These are phyloP conservation scores for Todiramphus chloris DNA, from an alignment of 2,113 vertebrate species.

Conservation along the genomic window DNA sequence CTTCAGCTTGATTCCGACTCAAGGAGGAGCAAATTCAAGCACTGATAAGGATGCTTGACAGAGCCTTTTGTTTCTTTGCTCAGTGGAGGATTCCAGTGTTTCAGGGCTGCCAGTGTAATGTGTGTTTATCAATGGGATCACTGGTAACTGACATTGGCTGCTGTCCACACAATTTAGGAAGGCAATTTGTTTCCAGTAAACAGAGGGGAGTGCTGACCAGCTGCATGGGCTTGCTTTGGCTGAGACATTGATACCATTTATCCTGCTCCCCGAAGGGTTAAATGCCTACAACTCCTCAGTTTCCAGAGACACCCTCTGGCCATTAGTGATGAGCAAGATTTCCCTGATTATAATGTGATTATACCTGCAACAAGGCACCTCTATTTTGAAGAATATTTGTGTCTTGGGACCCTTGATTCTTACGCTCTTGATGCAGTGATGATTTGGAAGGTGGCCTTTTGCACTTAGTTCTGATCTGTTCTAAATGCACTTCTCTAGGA, in stretches of 20 bases:
- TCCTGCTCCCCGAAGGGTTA: not conserved
- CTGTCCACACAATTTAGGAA: not conserved
- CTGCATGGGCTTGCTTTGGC: not conserved
- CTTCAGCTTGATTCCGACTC: not conserved
- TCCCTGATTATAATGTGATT: not conserved
- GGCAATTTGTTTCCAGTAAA: not conserved
- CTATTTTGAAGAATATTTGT: not conserved
- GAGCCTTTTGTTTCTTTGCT: not conserved
- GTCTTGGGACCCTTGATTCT: not conserved
- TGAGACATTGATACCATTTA: not conserved
- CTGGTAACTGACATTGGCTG: not conserved
- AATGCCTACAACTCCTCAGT: not conserved
- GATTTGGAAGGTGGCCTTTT: not conserved
- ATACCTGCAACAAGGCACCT: not conserved
- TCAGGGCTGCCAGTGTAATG: not conserved
- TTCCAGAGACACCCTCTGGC: not conserved
- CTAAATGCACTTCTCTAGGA: not conserved
- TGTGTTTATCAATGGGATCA: not conserved
- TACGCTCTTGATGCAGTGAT: rapidly evolving
- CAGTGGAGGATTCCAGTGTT: not conserved
- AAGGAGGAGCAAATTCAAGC: not conserved
- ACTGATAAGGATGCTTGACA: not conserved
- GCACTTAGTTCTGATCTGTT: not conserved
- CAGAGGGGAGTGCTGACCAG: not conserved
- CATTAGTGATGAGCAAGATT: not conserved